A percentile compares a stretch with the other conserved stretches of the same genome.
These are phyloP conservation scores for Drosophila anomalata DNA, from an alignment of 2,888 invertebrate genomes.

Conservation along the genomic window DNA sequence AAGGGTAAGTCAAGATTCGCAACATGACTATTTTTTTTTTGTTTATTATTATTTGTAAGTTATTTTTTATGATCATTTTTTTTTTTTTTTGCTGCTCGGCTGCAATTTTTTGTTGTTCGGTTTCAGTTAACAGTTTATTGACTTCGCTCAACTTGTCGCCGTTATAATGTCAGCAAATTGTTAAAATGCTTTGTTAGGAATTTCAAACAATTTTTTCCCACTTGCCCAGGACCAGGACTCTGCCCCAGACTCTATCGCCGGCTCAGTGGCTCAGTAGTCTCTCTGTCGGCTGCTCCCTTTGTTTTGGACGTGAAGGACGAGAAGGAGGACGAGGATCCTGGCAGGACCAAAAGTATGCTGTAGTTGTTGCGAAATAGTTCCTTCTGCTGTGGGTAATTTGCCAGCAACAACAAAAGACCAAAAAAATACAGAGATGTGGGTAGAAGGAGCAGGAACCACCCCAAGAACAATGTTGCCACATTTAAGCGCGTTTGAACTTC, in stretches of 20 bases:
- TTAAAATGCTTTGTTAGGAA: slow-evolving; percentile 77
- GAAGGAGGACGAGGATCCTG: not conserved
- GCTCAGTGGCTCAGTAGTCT: too few species aligned
- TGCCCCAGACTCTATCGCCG: not conserved
- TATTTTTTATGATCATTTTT: not conserved
- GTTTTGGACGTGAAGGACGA: slow-evolving; percentile 28
- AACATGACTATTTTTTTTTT: slow-evolving; percentile 9
- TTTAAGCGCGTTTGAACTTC: slow-evolving; percentile 77
- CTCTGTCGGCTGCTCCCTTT: slow-evolving; percentile 5
- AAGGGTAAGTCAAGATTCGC: slow-evolving; percentile 7
- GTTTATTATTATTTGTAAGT: not conserved
- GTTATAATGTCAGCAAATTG: slow-evolving; percentile 79
- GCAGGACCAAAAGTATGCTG: slow-evolving; percentile 43
- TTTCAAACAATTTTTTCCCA: slow-evolving; percentile 74
- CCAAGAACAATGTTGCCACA: slow-evolving; percentile 60
- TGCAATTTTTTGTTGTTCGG: slow-evolving; percentile 23
- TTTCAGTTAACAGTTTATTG: slow-evolving; percentile 77
- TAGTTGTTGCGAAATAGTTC: slow-evolving; percentile 36
- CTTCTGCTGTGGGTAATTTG: slow-evolving; percentile 65
- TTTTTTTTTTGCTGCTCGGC: not conserved
- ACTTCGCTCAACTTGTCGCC: slow-evolving; percentile 77
- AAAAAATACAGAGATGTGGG: slow-evolving; percentile 11
- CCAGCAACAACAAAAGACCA: slow-evolving; percentile 55
- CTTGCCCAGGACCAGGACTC: not conserved
- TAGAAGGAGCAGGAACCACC: too few species aligned